These are phyloP conservation scores for Hapalemur alaotrensis DNA, from an alignment of 2,797 vertebrate genomes.

Conservation along the genomic window DNA sequence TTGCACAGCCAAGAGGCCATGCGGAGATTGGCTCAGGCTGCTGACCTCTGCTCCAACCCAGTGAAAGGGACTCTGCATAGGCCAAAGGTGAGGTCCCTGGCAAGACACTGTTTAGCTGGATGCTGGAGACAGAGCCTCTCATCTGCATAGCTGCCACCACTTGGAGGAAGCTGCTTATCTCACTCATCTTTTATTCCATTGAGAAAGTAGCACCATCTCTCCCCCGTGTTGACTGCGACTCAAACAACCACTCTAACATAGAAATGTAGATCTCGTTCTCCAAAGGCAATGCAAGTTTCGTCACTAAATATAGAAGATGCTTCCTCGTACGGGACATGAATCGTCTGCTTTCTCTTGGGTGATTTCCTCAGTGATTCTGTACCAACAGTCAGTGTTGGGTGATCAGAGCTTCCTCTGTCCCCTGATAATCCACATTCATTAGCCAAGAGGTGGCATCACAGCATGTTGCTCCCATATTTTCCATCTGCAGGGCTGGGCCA, in stretches of 20 bases:
- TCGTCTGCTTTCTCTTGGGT: neutral
- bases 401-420: neutral
- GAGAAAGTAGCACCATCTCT: neutral
- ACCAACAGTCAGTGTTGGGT: neutral
- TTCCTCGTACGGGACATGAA: neutral
- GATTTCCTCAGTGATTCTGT: neutral
- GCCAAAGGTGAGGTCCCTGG: conserved; percentile 43
- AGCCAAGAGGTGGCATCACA: neutral
- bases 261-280: neutral
- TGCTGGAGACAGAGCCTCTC: neutral
- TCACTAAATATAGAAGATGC: neutral
- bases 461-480: neutral
- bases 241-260: neutral
- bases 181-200: neutral
- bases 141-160: neutral
- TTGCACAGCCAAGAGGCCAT: conserved; percentile 57
- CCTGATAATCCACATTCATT: neutral
- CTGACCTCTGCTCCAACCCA: conserved; percentile 36
- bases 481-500: neutral
- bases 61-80: neutral
- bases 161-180: neutral
- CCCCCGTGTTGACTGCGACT: neutral
- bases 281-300: neutral
- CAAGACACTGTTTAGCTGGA: neutral
- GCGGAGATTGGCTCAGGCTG: neutral